Base-by-base conservation (phyloP, 2,888 invertebrate species). In the Calameuta idolon region DNA sequence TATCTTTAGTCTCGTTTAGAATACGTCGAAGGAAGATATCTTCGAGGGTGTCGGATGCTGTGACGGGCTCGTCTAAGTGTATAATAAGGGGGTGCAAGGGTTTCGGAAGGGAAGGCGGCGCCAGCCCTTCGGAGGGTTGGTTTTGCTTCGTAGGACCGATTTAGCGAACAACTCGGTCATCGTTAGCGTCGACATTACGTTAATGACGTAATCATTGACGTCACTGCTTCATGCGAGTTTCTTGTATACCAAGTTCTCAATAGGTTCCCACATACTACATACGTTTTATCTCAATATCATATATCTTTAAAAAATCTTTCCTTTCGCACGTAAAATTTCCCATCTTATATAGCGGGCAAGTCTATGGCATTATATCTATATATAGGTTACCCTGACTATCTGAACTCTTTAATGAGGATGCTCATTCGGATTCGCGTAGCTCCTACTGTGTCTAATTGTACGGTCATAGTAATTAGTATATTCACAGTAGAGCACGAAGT, bases 181-280 rank as follows among this genome's bases (percentile, higher is more conserved):
- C 75, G 78, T 80, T 82, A 82, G 74, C 74, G 73, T 68, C 35
- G 75, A 34, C 75, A 69, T 78, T 78, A 74, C 35, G 76, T 80
- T 82, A 83, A 83, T 83, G 80, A 80, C 78, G 68, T 68, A 30
- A 74, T 75, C 76, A 81, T 78, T 74, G 69, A 71, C 55, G 75
- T 31, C 71, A 12, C 12, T 71, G 33, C 71, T 55, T 55, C 55
- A 23, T 55, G 23, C 23, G 23, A 23, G 40, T 55, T 55, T 55
- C 55, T 55, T 55, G 55, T 23, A 23, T 23, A 55, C 23, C 55
- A 55, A 23, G 55, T 15, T 23, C 9, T 23, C 23, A 55, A 55
- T 55, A 55, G 23, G 9, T 55, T 55, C 23, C 55, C 55, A 23
- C 55, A 23, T 55, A 9, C 23, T 55, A 9, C 23, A 23, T 9